Conservation (phyloP, 2,888 invertebrate genomes). For the Patella pellucida region DNA sequence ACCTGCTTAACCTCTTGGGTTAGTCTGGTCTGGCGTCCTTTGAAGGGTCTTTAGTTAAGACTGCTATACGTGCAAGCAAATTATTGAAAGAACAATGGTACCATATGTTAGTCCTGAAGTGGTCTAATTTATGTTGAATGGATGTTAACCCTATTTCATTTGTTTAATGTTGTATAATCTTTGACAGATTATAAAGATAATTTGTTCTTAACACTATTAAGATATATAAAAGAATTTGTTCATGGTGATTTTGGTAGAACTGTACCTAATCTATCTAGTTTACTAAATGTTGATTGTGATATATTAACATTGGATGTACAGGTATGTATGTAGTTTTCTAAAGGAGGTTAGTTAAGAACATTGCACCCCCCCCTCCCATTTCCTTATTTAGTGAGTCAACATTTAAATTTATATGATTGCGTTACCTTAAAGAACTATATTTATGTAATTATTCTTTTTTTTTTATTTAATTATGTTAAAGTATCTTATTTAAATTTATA, state of each 20-base stretch:
- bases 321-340: constrained; percentile 35
- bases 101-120: too few species aligned
- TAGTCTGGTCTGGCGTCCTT: too few species aligned
- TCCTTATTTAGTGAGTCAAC: neutral
- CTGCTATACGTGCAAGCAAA: too few species aligned
- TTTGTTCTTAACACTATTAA: constrained; percentile 41
- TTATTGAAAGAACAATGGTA: too few species aligned
- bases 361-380: neutral
- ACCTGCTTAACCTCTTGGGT: too few species aligned
- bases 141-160: too few species aligned
- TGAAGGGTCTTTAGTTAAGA: too few species aligned
- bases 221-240: constrained; percentile 95
- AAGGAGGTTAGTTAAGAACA: too few species aligned
- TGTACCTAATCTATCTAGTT: constrained; percentile 80
- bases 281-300: constrained; percentile 81
- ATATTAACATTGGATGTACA: constrained; percentile 91
- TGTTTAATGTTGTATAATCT: too few species aligned
- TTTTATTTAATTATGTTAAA: neutral
- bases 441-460: too few species aligned
- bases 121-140: too few species aligned
- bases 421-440: too few species aligned
- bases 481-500: neutral
- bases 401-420: neutral
- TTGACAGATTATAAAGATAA: neutral
- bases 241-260: constrained; percentile 96